Percentiles rank a stretch among this genome's conserved stretches.
phyloP scores from a whole-genome alignment of 2,797 vertebrate genomes.

The Oryzias sinensis region DNA sequence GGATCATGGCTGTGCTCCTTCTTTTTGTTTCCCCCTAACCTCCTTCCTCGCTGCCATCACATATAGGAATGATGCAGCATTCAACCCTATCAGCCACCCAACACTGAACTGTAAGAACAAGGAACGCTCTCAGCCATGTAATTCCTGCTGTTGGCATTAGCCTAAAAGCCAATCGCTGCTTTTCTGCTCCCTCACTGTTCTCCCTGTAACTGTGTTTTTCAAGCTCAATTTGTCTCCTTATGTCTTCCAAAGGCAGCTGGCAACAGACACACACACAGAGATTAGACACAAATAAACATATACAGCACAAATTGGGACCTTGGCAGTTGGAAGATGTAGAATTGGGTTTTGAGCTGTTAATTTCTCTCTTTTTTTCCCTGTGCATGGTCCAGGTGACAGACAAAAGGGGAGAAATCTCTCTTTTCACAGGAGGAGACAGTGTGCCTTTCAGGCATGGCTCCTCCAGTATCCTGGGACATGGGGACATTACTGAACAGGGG shows the following conservation, averaged over 20 bases:
- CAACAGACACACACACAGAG: neutral
- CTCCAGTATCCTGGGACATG: slow-evolving; percentile 64
- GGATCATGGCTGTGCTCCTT: slow-evolving; percentile 13
- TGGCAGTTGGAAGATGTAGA: slow-evolving; percentile 1
- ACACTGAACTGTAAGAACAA: slow-evolving; percentile 34
- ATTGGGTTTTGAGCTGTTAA: slow-evolving; percentile 5
- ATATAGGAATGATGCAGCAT: slow-evolving; percentile 28
- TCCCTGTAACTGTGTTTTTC: slow-evolving; percentile 22
- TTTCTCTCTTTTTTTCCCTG: slow-evolving; percentile 1
- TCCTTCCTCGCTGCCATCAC: slow-evolving; percentile 30
- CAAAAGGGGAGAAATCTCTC: slow-evolving; percentile 41
- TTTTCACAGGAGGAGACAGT: slow-evolving; percentile 56
- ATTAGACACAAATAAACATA: neutral
- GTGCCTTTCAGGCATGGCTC: slow-evolving; percentile 64
- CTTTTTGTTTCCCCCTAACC: slow-evolving; percentile 19
- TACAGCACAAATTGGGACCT: neutral
- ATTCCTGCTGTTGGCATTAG: slow-evolving; percentile 31
- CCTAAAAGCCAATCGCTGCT: slow-evolving; percentile 12
- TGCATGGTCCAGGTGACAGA: slow-evolving; percentile 35
- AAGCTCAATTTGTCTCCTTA: slow-evolving; percentile 36
- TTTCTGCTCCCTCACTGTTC: slow-evolving; percentile 21
- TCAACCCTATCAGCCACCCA: slow-evolving; percentile 20
- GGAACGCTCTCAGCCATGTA: slow-evolving; percentile 29
- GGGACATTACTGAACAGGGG: slow-evolving; percentile 58
- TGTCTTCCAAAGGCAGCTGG: slow-evolving; percentile 20